Percentiles rank a stretch among this genome's conserved stretches.
Evolutionary conservation across 2,113 vertebrate species (phyloP).

Genomic region (Grallaria varia): DNA sequence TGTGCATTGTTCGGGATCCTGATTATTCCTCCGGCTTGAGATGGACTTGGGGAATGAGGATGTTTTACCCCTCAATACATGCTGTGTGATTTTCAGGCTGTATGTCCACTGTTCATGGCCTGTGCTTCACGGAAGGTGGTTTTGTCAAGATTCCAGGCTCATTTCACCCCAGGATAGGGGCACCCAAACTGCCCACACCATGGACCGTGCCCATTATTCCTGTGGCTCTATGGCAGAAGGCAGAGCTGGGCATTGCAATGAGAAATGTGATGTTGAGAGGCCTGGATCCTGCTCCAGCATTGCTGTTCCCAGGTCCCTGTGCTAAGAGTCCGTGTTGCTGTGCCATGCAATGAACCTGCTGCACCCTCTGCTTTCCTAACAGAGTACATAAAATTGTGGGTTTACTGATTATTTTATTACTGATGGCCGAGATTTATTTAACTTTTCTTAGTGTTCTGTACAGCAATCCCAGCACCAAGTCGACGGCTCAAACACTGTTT

Average conservation of each 20-base stretch:
- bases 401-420: not conserved
- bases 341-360: not conserved
- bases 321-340: not conserved
- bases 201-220: not conserved
- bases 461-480: not conserved
- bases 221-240: fast-evolving
- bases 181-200: not conserved
- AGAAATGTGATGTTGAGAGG: not conserved
- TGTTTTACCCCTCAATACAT: not conserved
- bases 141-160: not conserved
- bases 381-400: not conserved
- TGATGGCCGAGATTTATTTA: not conserved
- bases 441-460: not conserved
- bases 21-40: not conserved
- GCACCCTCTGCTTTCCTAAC: not conserved
- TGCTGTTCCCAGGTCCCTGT: not conserved
- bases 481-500: not conserved
- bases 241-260: not conserved
- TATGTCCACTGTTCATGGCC: not conserved
- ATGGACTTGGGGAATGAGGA: not conserved
- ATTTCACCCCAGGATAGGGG: not conserved
- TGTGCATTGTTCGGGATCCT: not conserved
- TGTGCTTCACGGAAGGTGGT: not conserved
- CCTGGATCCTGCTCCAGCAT: not conserved
- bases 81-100: not conserved